A percentile compares a stretch with the other conserved stretches of the same genome.
Evolutionary conservation across 2,888 invertebrate species (phyloP).

Genomic region (Eristalis pertinax): DNA sequence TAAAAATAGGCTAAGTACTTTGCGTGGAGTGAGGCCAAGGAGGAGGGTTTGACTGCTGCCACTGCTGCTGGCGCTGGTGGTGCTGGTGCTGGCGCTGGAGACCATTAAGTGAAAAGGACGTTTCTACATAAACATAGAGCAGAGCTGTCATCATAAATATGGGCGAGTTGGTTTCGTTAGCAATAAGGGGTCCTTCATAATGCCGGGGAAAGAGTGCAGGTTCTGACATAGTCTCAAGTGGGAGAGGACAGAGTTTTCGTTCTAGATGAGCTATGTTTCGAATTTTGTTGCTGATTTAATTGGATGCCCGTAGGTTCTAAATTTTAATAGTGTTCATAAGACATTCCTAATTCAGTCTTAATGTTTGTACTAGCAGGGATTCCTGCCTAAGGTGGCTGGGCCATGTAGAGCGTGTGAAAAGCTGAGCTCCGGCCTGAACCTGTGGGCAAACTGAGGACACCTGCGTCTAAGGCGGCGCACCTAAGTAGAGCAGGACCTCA

Average conservation of each 20-base stretch:
- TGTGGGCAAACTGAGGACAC: too few species aligned
- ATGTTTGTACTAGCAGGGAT: too few species aligned
- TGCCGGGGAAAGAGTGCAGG: neutral
- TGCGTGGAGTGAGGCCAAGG: neutral
- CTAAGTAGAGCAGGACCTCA: too few species aligned
- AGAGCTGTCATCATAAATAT: slow-evolving; percentile 16
- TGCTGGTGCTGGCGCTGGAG: neutral
- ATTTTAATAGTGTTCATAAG: too few species aligned
- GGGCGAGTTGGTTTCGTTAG: neutral
- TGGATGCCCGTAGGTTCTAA: too few species aligned
- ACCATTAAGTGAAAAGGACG: neutral
- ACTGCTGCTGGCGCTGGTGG: neutral
- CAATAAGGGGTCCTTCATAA: neutral
- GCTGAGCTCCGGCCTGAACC: too few species aligned
- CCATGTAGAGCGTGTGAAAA: too few species aligned
- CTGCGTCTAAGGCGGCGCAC: too few species aligned
- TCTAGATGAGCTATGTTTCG: neutral
- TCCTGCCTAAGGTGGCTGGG: too few species aligned
- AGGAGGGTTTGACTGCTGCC: neutral
- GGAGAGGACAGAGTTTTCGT: neutral
- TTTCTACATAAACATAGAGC: neutral
- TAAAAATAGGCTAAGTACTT: slow-evolving; percentile 23
- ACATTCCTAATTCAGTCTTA: too few species aligned
- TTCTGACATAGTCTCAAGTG: neutral
- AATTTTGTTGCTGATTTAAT: neutral